Evolutionary conservation across 2,113 vertebrate genomes (phyloP).

Genomic region (Martes martes): DNA sequence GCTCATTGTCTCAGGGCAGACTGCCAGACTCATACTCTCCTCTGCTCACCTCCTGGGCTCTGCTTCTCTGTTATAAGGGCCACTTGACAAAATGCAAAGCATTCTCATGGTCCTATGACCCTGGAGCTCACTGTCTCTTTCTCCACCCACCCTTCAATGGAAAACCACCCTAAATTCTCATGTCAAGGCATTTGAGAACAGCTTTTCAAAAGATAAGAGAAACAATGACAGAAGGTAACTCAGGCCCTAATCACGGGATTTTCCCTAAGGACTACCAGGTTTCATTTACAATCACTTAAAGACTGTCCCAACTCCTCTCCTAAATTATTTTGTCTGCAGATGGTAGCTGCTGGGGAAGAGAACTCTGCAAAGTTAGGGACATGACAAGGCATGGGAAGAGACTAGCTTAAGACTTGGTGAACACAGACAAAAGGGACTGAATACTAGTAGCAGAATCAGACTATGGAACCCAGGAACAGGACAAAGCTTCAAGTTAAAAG

Average conservation of each 20-base stretch:
- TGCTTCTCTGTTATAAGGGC: not conserved
- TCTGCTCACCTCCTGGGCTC: not conserved
- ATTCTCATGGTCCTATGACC: constrained; percentile 6
- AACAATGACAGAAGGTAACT: not conserved
- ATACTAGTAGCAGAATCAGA: not conserved
- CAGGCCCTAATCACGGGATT: not conserved
- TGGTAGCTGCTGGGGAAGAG: not conserved
- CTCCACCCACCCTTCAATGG: not conserved
- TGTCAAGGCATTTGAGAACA: not conserved
- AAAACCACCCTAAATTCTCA: constrained; percentile 19
- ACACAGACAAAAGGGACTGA: not conserved
- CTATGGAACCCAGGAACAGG: not conserved
- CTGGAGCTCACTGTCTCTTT: not conserved
- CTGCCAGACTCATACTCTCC: not conserved
- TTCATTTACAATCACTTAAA: constrained; percentile 21
- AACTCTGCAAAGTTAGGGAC: not conserved
- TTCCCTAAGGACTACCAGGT: not conserved
- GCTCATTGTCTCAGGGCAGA: not conserved
- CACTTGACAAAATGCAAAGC: not conserved
- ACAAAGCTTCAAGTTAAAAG: not conserved
- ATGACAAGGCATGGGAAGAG: not conserved
- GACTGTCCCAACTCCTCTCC: not conserved
- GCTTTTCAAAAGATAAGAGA: not conserved
- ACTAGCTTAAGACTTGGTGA: not conserved
- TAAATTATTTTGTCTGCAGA: not conserved